Base-by-base conservation (phyloP, 2,797 vertebrate genomes). In the Macropodus opercularis region DNA sequence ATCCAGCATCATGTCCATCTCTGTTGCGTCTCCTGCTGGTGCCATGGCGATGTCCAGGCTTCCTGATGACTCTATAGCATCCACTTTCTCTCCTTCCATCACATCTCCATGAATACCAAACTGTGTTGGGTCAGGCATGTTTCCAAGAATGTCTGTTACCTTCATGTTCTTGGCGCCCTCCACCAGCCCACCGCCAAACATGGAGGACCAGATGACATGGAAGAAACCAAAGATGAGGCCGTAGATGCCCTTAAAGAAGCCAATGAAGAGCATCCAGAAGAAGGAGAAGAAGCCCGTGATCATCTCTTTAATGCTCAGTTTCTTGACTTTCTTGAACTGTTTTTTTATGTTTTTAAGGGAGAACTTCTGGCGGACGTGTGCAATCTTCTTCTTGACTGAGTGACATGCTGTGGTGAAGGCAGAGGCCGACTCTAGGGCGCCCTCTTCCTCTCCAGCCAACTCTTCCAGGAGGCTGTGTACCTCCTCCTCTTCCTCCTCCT, bases 131-230 rank as follows among this genome's bases (percentile, higher is more conserved):
- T 99, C 97, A 6, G 98, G 98, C 98, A 99, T 99, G 85, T 98
- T 97, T 9, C 96, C 97, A 38, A 99, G 89, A 82, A 99, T 96
- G 90, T 99, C 97, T 0, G 96, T 99, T 75, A 99, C 98, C 90
- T 97, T 96, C 2, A 98, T 99, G 80, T 98, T 99, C 91, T 98
- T 99, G 75, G 98, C 98, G 27, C 96, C 96, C 89, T 99, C 98
- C 2, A 99, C 95, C 11, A 99, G 87, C 47, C 98, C 97, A 1
- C 97, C 98, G 2, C 98, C 96, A 75, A 98, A 99, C 83, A 98
- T 96, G 41, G 95, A 96, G 43, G 87, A 94, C 96, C 96, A 99
- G 76, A 99, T 94, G 56, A 98, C 77, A 63, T 98, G 96, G 85
- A 98, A 95, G 87, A 99, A 92, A 40, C 98, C 95, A 59, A 96